A percentile compares a stretch with the other conserved stretches of the same genome.
phyloP scores from a whole-genome alignment of 2,797 vertebrate species.

The Poeciliopsis turneri region DNA sequence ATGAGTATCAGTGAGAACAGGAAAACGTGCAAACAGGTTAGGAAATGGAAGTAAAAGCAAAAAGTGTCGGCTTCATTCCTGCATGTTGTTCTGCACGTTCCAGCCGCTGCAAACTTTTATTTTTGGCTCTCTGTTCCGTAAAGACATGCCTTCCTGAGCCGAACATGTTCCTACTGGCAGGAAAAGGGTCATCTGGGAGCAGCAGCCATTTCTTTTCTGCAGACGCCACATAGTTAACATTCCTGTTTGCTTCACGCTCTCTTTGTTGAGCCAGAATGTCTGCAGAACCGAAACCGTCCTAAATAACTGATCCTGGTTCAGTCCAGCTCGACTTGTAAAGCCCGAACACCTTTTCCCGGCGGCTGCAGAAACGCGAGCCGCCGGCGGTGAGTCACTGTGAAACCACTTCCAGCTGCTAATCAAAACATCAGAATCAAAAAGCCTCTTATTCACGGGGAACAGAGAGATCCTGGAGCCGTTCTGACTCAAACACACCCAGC shows the following conservation, averaged over 20 bases:
- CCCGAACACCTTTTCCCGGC: not conserved
- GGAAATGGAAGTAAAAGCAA: not conserved
- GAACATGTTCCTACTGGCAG: not conserved
- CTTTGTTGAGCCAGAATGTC: slow-evolving; percentile 4
- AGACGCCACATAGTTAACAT: slow-evolving; percentile 8
- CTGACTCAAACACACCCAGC: slow-evolving; percentile 7
- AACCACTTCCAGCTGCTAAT: not conserved
- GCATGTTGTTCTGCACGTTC: not conserved
- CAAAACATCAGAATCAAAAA: not conserved
- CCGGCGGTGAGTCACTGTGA: not conserved
- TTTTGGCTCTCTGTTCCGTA: not conserved
- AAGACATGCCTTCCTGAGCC: not conserved
- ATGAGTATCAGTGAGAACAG: not conserved
- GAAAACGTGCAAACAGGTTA: not conserved
- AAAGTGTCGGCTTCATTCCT: not conserved
- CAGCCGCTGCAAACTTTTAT: not conserved
- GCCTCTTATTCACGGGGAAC: not conserved
- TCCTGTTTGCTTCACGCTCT: slow-evolving; percentile 20
- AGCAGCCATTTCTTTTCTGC: not conserved
- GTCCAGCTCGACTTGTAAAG: not conserved
- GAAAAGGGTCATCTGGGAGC: not conserved
- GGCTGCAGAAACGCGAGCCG: not conserved
- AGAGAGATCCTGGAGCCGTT: not conserved
- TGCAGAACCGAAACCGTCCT: slow-evolving; percentile 1
- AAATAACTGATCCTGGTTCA: not conserved